Conservation (phyloP, 2,113 vertebrate genomes). For the Puntigrus tetrazona region DNA sequence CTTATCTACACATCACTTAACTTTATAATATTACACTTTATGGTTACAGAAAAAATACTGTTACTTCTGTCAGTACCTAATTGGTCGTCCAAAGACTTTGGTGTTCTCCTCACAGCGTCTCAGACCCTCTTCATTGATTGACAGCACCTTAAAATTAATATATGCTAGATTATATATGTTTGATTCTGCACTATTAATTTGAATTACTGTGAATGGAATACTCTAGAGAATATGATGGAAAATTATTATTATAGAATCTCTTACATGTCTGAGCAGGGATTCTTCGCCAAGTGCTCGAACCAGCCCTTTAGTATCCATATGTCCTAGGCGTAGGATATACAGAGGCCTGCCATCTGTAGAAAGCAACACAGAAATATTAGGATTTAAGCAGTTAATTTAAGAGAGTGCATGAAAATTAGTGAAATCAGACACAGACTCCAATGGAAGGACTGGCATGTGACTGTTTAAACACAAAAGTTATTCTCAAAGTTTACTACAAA, state of each 20-base stretch:
- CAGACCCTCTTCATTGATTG: slow-evolving; percentile 95
- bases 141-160: slow-evolving; percentile 82
- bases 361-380: slow-evolving; percentile 56
- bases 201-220: neutral
- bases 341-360: slow-evolving; percentile 88
- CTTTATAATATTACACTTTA: neutral
- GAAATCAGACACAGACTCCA: too few species aligned
- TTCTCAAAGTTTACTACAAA: too few species aligned
- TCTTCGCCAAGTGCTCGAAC: slow-evolving; percentile 95
- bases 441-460: too few species aligned
- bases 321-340: slow-evolving; percentile 90
- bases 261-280: slow-evolving; percentile 91
- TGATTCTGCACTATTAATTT: neutral
- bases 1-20: too few species aligned
- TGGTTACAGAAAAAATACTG: neutral
- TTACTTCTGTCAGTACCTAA: slow-evolving; percentile 78
- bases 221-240: slow-evolving; percentile 21
- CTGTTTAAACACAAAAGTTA: too few species aligned
- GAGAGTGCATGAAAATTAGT: too few species aligned
- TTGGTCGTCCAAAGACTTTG: slow-evolving; percentile 92
- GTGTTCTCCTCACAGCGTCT: slow-evolving; percentile 94
- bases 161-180: too few species aligned
- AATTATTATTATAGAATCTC: slow-evolving; percentile 53
- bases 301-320: slow-evolving; percentile 95
- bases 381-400: neutral